Evolutionary conservation across 37 sponge, comb jelly and placozoan genomes (phyloP), one percentile per base, ranked within the genome.

Genomic region (Eunapius fragilis): DNA sequence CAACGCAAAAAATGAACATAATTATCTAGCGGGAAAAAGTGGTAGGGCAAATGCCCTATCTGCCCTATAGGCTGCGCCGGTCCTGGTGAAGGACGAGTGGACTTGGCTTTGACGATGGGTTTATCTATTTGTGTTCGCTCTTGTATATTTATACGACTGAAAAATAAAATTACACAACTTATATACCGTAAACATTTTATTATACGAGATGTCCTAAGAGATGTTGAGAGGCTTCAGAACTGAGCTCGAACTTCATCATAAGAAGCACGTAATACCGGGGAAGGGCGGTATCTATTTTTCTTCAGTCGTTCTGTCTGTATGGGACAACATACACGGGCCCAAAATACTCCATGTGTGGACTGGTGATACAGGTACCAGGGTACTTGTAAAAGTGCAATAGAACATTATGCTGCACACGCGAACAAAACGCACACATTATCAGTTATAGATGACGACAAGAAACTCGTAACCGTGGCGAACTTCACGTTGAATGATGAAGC

Each of bases 281-380:
- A 67, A n/a, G 37, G 67, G 47, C 37, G 88, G 88, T 2, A 78
- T 38, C 49, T 96, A 93, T 77, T 93, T 96, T 74, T 81, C 86
- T 17, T 45, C 93, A 19, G 36, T 90, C n/a, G 76, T 88, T 22
- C 82, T 96, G 31, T 85, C 86, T 6, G 86, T 90, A 67, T 96
- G 94, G 94, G 96, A 96, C 85, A 93, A 96, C 70, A 93, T 96
- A 37, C 83, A 91, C 28, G 96, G 96, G 7, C 96, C 96, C 27
- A 89, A 83, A 33, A 77, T 96, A 7, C 79, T 92, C 72, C 68
- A 69, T 26, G 77, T 79, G 19, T 94, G 94, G 94, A 77, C 33
- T 9, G 78, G 74, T 23, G 50, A 38, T 37, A 10, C 19, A 58
- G 58, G 58, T 58, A 58, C 14, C 58, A 17, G 14, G 58, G 58